Conservation (phyloP, 2,797 vertebrate species). For the Microtus agrestis region DNA sequence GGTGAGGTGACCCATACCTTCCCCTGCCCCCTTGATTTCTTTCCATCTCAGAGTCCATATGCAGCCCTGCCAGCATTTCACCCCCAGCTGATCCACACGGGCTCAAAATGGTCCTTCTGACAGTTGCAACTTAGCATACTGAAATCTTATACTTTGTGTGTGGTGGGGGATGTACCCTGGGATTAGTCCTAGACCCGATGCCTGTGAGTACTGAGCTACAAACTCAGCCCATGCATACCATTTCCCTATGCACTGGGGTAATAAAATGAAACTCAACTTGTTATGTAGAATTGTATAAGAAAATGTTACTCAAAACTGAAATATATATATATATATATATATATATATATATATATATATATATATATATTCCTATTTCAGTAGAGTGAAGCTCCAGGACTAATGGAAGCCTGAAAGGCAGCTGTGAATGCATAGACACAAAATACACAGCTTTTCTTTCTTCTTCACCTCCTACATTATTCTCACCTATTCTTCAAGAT, state of each 20-base stretch:
- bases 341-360: neutral
- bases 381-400: neutral
- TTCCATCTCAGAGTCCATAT: neutral
- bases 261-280: neutral
- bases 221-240: no score
- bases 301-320: neutral
- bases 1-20: neutral
- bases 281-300: neutral
- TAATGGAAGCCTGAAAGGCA: neutral
- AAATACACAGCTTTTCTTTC: no score
- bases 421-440: neutral
- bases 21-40: neutral
- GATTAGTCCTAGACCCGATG: neutral
- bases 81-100: neutral
- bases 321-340: neutral
- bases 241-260: neutral
- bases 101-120: neutral
- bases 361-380: neutral
- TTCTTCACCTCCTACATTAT: neutral
- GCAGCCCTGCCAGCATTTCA: neutral
- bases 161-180: neutral
- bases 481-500: neutral
- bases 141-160: neutral
- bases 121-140: neutral
- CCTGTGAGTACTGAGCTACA: neutral